phyloP scores from a whole-genome alignment of 2,113 vertebrate species.

The Struthio camelus region DNA sequence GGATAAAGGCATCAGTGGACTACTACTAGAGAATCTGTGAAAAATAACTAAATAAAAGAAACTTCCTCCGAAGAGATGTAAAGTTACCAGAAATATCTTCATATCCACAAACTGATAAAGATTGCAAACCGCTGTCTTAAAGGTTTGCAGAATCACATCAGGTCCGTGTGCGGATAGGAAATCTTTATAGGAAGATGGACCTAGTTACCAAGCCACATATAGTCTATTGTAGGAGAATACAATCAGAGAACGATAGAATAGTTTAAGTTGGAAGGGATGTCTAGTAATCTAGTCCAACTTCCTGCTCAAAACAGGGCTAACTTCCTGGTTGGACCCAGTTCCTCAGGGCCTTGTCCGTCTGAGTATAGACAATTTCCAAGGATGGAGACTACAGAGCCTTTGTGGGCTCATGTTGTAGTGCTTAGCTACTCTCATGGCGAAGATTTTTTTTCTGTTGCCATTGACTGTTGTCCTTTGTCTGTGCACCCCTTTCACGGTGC shows the following conservation, averaged over 20 bases:
- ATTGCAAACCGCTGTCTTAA: not conserved
- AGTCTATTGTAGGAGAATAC: not conserved
- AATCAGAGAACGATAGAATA: not conserved
- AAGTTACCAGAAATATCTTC: not conserved
- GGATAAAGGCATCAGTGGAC: not conserved
- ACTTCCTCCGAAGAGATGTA: not conserved
- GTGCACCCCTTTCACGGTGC: not conserved
- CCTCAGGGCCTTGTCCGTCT: not conserved
- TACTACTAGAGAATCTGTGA: conserved; percentile 32
- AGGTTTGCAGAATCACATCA: not conserved
- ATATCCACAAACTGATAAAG: not conserved
- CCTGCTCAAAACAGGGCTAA: not conserved
- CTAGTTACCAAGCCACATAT: not conserved
- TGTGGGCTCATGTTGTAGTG: not conserved
- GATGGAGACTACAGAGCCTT: not conserved
- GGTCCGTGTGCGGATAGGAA: not conserved
- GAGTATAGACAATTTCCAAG: not conserved
- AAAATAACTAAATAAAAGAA: not conserved
- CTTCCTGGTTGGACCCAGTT: not conserved
- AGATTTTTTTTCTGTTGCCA: not conserved
- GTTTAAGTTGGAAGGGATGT: not conserved
- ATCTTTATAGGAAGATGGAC: not conserved
- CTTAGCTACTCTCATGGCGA: not conserved
- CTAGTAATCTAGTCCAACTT: not conserved
- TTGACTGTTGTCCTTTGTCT: not conserved